phyloP scores from a whole-genome alignment of 2,888 invertebrate species.

The Ectobius pallidus region DNA sequence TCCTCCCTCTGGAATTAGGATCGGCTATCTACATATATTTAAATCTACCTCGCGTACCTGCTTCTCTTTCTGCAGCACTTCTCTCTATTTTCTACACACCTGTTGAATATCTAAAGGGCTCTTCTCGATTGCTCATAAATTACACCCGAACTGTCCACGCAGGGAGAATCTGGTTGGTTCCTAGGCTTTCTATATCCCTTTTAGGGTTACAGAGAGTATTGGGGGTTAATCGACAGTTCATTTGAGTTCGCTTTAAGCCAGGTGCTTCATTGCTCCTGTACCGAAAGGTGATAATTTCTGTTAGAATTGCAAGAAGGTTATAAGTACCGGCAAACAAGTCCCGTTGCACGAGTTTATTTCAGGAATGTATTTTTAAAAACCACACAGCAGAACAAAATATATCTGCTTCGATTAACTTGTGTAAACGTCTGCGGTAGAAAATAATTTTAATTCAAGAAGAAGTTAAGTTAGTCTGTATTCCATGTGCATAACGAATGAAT shows the following conservation, averaged over 20 bases:
- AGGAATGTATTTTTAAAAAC: too few relatives aligned
- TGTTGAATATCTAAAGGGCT: conserved; percentile 25
- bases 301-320: not conserved
- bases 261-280: conserved; percentile 2
- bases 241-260: conserved; percentile 23
- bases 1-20: too few relatives aligned
- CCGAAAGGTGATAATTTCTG: not conserved
- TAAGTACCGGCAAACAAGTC: too few relatives aligned
- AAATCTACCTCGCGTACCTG: not conserved
- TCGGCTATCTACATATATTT: not conserved
- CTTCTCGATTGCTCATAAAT: conserved; percentile 27
- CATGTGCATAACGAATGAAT: too few relatives aligned
- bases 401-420: too few relatives aligned
- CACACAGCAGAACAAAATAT: too few relatives aligned
- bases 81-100: conserved; percentile 22
- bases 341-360: too few relatives aligned
- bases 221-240: conserved; percentile 28
- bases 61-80: not conserved
- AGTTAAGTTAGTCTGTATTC: too few relatives aligned
- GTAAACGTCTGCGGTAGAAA: too few relatives aligned
- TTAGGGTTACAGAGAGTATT: conserved; percentile 3
- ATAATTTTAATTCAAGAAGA: too few relatives aligned
- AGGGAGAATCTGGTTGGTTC: not conserved
- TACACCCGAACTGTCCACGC: conserved; percentile 18
- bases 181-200: not conserved